Evolutionary conservation across 2,797 vertebrate genomes (phyloP), one percentile per base, ranked within the genome.

Genomic region (Peromyscus melanophrys): DNA sequence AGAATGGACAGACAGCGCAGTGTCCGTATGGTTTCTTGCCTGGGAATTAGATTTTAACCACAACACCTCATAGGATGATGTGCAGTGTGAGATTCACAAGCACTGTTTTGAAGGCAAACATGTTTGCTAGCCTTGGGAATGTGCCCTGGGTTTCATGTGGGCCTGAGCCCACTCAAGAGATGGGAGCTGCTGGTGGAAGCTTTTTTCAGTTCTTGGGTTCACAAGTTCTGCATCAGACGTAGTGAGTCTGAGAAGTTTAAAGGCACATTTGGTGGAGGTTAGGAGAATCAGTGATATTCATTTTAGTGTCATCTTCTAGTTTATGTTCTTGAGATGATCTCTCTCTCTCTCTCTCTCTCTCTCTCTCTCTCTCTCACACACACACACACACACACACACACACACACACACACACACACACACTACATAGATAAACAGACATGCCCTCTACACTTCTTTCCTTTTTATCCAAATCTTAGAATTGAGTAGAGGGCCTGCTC

Each of bases 31-130:
- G n/a, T 63, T 17, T n/a, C 87, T 73, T 90, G 46, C 17, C 23
- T 23, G 77, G 46, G 29, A 80, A 85, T 85, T 91, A 21, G 55
- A 63, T 6, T 97, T 92, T 63, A 88, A 87, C 16, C 12, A 9
- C 69, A 83, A 91, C 83, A 6, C 37, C 71, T 93, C 52, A 31
- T 78, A 49, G 57, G 46, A 11, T 69, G 65, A 25, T 12, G 4
- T 46, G 59, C 13, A 55, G 1, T 55, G n/a, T n/a, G 67, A 9
- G 11, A 34, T n/a, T 83, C 29, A 83, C 3, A 29, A 63, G 29
- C 11, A 88, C 13, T 2, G 3, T 40, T 67, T 90, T 59, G 17
- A 52, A 52, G 84, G 49, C 27, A 73, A 49, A 25, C 55, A 9
- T 49, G 16, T 94, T 81, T 63, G 7, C 31, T 87, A 52, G 19